A percentile compares a stretch with the other conserved stretches of the same genome.
Conservation (phyloP, 2,797 vertebrate genomes). For the Sebastes reedi region DNA sequence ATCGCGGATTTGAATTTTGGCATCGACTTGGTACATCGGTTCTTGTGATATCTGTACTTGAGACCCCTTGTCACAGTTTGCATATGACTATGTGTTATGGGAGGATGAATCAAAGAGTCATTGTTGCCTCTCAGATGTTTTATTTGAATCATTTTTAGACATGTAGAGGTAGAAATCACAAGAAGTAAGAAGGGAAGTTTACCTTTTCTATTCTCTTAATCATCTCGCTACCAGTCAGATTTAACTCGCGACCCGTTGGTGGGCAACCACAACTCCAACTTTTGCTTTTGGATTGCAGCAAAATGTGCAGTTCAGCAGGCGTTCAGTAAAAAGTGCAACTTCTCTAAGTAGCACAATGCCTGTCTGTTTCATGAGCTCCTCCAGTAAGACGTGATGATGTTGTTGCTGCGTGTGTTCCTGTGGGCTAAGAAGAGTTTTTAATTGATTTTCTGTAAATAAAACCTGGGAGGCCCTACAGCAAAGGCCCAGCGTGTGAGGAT, state of each 20-base stretch:
- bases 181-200: neutral
- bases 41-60: too few species aligned
- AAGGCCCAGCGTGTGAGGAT: conserved; percentile 9
- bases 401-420: conserved; percentile 25
- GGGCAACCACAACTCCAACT: neutral
- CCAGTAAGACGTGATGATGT: conserved; percentile 8
- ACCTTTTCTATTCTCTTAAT: neutral
- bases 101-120: too few species aligned
- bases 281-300: conserved; percentile 1
- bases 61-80: too few species aligned
- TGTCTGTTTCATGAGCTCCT: conserved; percentile 10
- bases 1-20: too few species aligned
- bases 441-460: conserved; percentile 67
- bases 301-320: conserved; percentile 1
- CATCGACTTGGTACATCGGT: too few species aligned
- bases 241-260: neutral
- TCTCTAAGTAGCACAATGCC: conserved; percentile 20
- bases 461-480: conserved; percentile 31
- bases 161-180: too few species aligned
- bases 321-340: conserved; percentile 1
- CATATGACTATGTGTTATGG: too few species aligned
- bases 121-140: neutral
- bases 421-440: conserved; percentile 50
- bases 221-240: neutral
- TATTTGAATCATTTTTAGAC: neutral